Evolutionary conservation across 2,888 invertebrate species (phyloP), one percentile per base, ranked within the genome.

Genomic region (Macrosoma leucophasiata): DNA sequence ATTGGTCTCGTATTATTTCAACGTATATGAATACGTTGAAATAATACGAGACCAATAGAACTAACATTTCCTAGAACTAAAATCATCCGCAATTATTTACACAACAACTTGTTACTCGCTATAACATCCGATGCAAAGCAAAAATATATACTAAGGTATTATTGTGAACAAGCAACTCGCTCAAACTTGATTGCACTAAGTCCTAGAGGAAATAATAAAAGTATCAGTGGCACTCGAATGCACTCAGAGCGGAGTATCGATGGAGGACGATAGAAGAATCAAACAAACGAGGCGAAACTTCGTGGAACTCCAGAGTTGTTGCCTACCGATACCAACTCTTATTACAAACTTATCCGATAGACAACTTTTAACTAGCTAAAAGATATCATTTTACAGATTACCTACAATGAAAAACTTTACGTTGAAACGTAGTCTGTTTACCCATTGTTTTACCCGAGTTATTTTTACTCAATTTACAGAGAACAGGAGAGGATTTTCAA

Each of bases 161-260:
- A 28, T 33, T 38, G 31, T n/a, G 34, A 30, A 31, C 31, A 39
- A 29, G n/a, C n/a, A n/a, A n/a, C n/a, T n/a, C n/a, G n/a, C 35
- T 25, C 17, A 32, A 45, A 43, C 50, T 64, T 52, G 57, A 66
- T 60, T 60, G 59, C 52, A 55, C 52, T 51, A 62, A 68, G 58
- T 64, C 56, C 50, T 58, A 61, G 57, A 63, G 60, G 62, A 68
- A 70, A 73, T 71, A 77, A 76, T 73, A 77, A 70, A 74, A 73
- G 74, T 71, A 74, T 73, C 64, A 60, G 58, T 52, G 46, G 55
- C 59, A 58, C 64, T 64, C 61, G 50, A 63, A 46, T 56, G 48
- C 48, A 48, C 50, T 45, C 45, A n/a, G n/a, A n/a, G 40, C 48
- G 46, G 48, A 59, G 63, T 69, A 71, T 69, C 67, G 60, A 40